phyloP scores from a whole-genome alignment of 2,113 vertebrate species.

The Callospermophilus lateralis region DNA sequence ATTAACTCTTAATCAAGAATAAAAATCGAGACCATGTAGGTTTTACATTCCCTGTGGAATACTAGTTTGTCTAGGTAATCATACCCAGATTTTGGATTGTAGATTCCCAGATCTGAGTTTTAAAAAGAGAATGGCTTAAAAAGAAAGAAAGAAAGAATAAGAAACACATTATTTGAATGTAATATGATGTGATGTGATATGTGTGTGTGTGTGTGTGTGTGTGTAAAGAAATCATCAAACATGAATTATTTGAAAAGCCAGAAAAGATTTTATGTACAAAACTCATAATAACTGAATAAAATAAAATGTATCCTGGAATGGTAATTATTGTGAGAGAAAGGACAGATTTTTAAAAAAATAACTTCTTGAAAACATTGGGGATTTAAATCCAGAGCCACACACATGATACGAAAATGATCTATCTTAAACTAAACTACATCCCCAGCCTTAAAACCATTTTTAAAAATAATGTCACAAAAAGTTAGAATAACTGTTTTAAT shows the following conservation, averaged over 20 bases:
- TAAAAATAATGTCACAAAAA: background rate
- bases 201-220: too few relatives aligned
- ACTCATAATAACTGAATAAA: background rate
- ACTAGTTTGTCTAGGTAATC: slow-evolving; percentile 13
- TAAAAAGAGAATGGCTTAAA: background rate
- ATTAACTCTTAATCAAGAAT: slow-evolving; percentile 66
- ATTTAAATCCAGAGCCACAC: background rate
- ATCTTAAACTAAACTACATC: background rate
- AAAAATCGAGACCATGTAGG: background rate
- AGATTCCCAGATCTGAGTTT: background rate
- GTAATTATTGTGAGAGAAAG: background rate
- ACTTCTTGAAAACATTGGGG: background rate
- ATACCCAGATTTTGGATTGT: slow-evolving; percentile 3
- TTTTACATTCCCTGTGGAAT: background rate
- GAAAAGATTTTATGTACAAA: background rate
- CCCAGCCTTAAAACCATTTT: background rate
- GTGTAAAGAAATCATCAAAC: background rate
- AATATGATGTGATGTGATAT: too few relatives aligned
- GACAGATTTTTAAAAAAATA: background rate
- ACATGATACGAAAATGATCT: background rate
- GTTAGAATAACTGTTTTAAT: slow-evolving; percentile 7
- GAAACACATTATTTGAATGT: too few relatives aligned
- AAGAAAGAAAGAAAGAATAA: too few relatives aligned
- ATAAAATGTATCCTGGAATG: background rate
- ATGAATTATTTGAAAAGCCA: background rate